phyloP scores from a whole-genome alignment of 2,888 invertebrate species.

The Glaucopsyche alexis region DNA sequence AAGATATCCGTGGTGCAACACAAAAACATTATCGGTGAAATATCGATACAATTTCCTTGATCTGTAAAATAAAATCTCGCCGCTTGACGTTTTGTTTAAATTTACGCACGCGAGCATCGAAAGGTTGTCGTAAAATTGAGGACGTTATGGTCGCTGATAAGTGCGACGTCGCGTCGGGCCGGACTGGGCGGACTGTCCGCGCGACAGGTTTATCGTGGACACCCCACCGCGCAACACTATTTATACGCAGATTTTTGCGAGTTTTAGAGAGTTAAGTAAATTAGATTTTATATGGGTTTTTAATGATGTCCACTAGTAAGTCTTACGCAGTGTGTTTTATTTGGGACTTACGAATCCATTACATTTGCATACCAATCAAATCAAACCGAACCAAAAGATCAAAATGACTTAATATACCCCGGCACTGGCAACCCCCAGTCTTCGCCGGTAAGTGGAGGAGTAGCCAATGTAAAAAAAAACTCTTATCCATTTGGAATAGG shows the following conservation, averaged over 20 bases:
- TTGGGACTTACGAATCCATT: no score
- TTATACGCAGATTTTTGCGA: constrained; percentile 56
- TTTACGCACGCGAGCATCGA: constrained; percentile 68
- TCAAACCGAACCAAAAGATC: no score
- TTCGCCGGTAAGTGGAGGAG: no score
- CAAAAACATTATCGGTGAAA: constrained; percentile 74
- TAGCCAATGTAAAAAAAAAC: no score
- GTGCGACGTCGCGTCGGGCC: constrained; percentile 70
- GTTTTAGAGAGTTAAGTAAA: constrained; percentile 34
- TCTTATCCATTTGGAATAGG: no score
- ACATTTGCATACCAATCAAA: no score
- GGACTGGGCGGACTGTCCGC: constrained; percentile 31
- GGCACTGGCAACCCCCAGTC: no score
- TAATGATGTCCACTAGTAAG: background rate
- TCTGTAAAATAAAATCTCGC: constrained; percentile 74
- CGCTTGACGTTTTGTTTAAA: constrained; percentile 69
- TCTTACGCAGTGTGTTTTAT: background rate
- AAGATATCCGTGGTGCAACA: constrained; percentile 67
- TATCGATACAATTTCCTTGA: constrained; percentile 78
- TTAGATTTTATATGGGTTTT: constrained; percentile 20
- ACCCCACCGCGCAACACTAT: constrained; percentile 62
- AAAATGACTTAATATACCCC: no score
- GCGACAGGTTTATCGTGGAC: constrained; percentile 75
- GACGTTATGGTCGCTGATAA: constrained; percentile 76
- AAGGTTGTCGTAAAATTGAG: constrained; percentile 75